A percentile compares a stretch with the other conserved stretches of the same genome.
phyloP scores from a whole-genome alignment of 2,888 invertebrate genomes.

The Volucella inanis region DNA sequence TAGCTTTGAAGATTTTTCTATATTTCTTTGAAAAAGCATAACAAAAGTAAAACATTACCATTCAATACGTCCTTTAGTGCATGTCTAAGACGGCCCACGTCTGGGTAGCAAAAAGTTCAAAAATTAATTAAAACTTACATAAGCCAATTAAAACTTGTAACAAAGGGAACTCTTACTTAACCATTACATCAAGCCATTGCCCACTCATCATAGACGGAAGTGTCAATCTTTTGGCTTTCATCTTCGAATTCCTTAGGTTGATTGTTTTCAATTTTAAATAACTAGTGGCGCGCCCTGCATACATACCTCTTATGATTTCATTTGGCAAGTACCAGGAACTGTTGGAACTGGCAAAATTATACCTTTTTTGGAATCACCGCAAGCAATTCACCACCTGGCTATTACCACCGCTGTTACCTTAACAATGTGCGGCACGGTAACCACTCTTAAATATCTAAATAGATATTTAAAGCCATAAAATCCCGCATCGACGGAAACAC shows the following conservation, averaged over 20 bases:
- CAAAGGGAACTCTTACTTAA: constrained; percentile 11
- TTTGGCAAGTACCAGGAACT: constrained; percentile 52
- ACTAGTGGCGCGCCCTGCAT: neutral
- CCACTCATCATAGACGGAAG: constrained; percentile 17
- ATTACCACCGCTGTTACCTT: neutral
- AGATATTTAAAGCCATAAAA: constrained; percentile 35
- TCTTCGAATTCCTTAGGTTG: neutral
- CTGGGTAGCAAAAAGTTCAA: neutral
- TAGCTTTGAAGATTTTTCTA: too few relatives aligned
- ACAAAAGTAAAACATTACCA: constrained; percentile 4
- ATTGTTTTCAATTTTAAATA: constrained; percentile 7
- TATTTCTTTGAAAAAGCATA: neutral
- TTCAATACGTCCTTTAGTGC: neutral
- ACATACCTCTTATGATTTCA: constrained; percentile 3
- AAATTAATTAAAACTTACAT: constrained; percentile 18
- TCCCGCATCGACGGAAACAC: constrained; percentile 24
- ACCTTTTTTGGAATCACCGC: neutral
- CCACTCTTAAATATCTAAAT: constrained; percentile 38
- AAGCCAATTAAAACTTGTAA: neutral
- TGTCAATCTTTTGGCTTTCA: neutral
- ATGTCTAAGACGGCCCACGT: neutral
- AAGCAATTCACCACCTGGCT: too few relatives aligned
- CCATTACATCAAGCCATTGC: constrained; percentile 18
- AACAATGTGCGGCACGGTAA: constrained; percentile 1
- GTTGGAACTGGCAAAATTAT: constrained; percentile 18